Percentiles rank a stretch among this genome's conserved stretches.
phyloP scores from a whole-genome alignment of 2,888 invertebrate species.

The Gari tellinella region DNA sequence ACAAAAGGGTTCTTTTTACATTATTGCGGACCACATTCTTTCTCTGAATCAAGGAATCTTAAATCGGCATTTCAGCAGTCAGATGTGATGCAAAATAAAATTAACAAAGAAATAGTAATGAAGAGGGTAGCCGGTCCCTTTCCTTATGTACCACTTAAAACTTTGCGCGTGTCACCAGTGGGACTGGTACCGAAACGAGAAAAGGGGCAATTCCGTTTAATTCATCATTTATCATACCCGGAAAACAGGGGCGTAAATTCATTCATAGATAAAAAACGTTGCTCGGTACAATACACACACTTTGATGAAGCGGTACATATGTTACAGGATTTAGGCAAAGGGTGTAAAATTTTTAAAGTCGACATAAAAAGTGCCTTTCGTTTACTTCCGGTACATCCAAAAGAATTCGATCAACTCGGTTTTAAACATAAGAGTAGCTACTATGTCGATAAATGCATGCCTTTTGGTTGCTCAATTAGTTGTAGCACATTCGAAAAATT shows the following conservation, averaged over 20 bases:
- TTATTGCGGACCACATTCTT: constrained; percentile 19
- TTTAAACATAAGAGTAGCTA: constrained; percentile 19
- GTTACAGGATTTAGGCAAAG: constrained; percentile 19
- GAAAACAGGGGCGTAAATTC: constrained; percentile 4
- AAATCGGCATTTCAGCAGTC: constrained; percentile 11
- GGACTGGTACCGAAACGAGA: constrained; percentile 39
- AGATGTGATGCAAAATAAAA: constrained; percentile 19
- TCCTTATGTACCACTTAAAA: constrained; percentile 8
- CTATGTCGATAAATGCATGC: constrained; percentile 38
- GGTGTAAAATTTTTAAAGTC: constrained; percentile 24
- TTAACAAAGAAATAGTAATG: constrained; percentile 19
- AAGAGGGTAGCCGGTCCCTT: constrained; percentile 39
- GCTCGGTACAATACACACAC: constrained; percentile 27
- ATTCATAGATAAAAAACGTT: constrained; percentile 23
- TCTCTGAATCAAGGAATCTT: constrained; percentile 18
- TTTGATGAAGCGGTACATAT: constrained; percentile 35
- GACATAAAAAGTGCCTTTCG: constrained; percentile 46
- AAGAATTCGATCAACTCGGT: constrained; percentile 32
- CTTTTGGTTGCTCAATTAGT: constrained; percentile 33
- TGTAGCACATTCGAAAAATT: constrained; percentile 38
- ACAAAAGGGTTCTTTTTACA: constrained; percentile 17
- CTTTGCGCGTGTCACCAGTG: constrained; percentile 27
- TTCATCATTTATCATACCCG: constrained; percentile 21
- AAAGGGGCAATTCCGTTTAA: constrained; percentile 14
- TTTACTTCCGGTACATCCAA: constrained; percentile 27